phyloP scores from a whole-genome alignment of 2,888 invertebrate genomes.

The Zelleria hepariella region DNA sequence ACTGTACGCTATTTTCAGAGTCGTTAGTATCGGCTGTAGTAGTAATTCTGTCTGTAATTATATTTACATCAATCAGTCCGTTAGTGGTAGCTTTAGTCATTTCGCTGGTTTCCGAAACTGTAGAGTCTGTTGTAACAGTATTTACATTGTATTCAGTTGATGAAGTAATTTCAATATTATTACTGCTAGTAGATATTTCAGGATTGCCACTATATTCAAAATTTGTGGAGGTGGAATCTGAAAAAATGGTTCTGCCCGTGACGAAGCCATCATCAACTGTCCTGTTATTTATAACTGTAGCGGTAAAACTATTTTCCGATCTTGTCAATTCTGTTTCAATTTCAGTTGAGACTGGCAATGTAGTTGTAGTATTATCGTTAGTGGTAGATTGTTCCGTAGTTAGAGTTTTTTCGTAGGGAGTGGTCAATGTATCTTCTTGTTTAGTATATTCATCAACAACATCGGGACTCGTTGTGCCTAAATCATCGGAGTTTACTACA shows the following conservation, averaged over 20 bases:
- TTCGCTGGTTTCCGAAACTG: background rate
- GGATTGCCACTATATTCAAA: background rate
- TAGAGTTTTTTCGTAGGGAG: background rate
- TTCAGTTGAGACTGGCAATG: background rate
- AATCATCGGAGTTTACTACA: too few species aligned
- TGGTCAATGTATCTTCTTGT: background rate
- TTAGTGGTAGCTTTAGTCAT: background rate
- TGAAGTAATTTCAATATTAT: background rate
- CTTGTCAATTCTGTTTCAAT: background rate
- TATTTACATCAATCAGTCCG: background rate
- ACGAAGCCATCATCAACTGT: too few species aligned
- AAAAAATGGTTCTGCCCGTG: too few species aligned
- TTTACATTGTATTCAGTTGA: background rate
- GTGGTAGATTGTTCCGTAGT: background rate
- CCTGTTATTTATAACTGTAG: background rate
- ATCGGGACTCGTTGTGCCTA: background rate
- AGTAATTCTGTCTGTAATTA: background rate
- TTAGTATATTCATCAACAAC: background rate
- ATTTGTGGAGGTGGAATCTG: background rate
- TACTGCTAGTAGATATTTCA: background rate
- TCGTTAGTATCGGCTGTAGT: background rate
- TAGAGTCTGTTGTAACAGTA: background rate
- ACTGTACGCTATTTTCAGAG: background rate
- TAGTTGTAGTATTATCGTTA: background rate
- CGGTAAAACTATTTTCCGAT: background rate